Conservation (phyloP, 2,797 vertebrate species). For the Microchirus variegatus region DNA sequence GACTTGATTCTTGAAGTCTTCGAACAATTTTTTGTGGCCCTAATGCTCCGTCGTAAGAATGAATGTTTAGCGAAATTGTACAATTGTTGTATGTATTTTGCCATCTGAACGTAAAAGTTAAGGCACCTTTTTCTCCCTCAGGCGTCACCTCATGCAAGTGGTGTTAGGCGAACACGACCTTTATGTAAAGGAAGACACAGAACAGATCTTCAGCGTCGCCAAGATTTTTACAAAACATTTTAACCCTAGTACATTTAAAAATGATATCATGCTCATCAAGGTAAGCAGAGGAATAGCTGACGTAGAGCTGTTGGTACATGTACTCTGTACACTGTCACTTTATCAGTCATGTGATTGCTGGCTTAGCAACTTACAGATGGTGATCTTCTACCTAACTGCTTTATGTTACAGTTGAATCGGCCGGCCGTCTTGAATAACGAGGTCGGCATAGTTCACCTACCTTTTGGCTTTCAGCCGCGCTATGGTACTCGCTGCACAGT, state of each 20-base stretch:
- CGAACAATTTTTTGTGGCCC: no score
- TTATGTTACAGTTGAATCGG: conserved; percentile 67
- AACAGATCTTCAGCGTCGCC: conserved; percentile 72
- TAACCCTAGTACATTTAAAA: conserved; percentile 68
- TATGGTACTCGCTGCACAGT: conserved; percentile 63
- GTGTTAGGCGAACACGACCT: conserved; percentile 79
- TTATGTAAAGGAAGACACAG: conserved; percentile 65
- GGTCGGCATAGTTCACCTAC: no score
- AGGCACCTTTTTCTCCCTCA: conserved; percentile 19
- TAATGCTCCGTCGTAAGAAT: no score
- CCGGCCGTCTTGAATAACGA: conserved; percentile 74
- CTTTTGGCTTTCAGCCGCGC: no score
- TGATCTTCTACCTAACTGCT: background rate
- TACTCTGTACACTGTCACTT: background rate
- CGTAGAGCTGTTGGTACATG: background rate
- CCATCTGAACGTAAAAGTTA: background rate
- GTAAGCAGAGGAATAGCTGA: conserved; percentile 44
- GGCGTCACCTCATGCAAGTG: conserved; percentile 64
- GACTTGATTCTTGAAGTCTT: no score
- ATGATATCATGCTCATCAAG: conserved; percentile 83
- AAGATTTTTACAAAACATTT: conserved; percentile 50
- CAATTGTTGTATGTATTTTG: conserved; percentile 3
- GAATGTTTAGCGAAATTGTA: no score
- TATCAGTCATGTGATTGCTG: no score
- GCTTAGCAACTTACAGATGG: no score